phyloP scores from a whole-genome alignment of 2,888 invertebrate species.

The Drosophila niveifrons region DNA sequence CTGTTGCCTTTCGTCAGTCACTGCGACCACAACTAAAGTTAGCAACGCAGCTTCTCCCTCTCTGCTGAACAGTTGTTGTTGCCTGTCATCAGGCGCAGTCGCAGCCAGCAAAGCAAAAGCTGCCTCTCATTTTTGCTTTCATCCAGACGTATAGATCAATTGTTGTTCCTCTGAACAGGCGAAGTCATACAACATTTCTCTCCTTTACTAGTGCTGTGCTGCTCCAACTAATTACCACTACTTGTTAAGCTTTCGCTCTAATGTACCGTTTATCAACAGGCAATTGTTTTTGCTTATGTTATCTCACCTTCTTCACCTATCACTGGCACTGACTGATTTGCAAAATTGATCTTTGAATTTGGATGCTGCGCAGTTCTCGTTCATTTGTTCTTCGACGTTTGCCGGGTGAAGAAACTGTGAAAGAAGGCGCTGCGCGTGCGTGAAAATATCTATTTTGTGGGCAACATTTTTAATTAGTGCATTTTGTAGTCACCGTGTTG shows the following conservation, averaged over 20 bases:
- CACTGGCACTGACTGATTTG: too few species aligned
- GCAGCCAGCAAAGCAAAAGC: too few species aligned
- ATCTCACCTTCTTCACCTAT: background rate
- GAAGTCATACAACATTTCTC: background rate
- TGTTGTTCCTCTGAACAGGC: background rate
- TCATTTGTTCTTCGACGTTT: slow-evolving; percentile 82
- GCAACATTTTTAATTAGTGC: slow-evolving; percentile 71
- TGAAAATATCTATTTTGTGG: slow-evolving; percentile 54
- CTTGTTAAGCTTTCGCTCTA: background rate
- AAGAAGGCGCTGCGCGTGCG: slow-evolving; percentile 66
- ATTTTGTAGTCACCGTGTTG: slow-evolving; percentile 60
- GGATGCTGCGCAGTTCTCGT: slow-evolving; percentile 54
- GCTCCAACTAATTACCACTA: background rate
- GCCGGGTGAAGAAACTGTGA: slow-evolving; percentile 71
- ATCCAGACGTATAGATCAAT: background rate
- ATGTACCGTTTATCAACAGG: background rate
- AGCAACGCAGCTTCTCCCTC: background rate
- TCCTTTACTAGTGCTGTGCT: background rate
- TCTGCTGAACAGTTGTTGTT: background rate
- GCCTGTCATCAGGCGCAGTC: background rate
- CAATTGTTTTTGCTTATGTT: background rate
- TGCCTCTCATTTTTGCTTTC: background rate
- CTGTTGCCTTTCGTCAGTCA: background rate
- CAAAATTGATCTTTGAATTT: background rate
- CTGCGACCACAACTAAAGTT: background rate